phyloP scores from a whole-genome alignment of 2,113 vertebrate species.

The Camelus bactrianus region DNA sequence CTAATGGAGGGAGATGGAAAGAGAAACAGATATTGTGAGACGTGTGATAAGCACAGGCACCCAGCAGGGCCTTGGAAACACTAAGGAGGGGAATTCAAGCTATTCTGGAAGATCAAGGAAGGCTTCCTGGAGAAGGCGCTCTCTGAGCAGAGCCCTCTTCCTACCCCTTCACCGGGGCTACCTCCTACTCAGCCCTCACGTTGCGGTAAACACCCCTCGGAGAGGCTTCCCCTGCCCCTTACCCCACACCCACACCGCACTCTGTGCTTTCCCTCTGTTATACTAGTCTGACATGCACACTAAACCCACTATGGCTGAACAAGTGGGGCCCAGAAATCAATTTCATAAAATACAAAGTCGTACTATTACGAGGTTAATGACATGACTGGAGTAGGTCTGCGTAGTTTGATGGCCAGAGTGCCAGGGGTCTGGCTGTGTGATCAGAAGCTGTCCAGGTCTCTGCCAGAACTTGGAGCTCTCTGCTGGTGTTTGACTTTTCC shows the following conservation, averaged over 20 bases:
- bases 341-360: neutral
- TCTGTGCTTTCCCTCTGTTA: neutral
- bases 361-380: neutral
- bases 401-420: neutral
- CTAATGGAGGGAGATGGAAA: neutral
- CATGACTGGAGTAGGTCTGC: neutral
- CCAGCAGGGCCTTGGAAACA: neutral
- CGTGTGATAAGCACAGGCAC: neutral
- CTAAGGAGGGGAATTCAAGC: neutral
- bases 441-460: neutral
- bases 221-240: neutral
- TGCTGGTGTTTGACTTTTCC: neutral
- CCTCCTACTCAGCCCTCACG: neutral
- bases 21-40: neutral
- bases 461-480: neutral
- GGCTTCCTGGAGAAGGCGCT: neutral
- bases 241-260: neutral
- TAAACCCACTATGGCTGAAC: neutral
- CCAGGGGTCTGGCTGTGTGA: neutral
- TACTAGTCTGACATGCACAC: neutral
- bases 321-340: neutral
- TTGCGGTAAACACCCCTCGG: neutral
- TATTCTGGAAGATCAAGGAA: neutral
- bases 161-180: neutral
- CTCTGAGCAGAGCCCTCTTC: neutral